Evolutionary conservation across 53 echinoderm and acorn worm species (phyloP).

Genomic region (Paelopatides confundens): DNA sequence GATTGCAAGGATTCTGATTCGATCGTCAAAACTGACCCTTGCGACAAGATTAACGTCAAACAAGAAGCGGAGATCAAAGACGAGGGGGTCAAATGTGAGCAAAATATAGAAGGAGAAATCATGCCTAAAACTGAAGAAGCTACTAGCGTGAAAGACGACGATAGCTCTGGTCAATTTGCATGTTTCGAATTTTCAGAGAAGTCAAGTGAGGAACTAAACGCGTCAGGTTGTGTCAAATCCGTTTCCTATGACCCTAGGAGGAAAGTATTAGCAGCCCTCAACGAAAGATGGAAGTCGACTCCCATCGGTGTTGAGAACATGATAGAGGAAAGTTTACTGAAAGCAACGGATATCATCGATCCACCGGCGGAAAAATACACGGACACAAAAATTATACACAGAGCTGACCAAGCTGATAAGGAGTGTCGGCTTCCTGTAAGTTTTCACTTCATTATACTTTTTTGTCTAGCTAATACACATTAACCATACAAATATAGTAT

Average conservation of each 20-base stretch:
- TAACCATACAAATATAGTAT: too few species aligned
- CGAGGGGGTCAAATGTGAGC: not conserved
- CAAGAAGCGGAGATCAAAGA: not conserved
- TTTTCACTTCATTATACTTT: not conserved
- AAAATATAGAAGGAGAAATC: not conserved
- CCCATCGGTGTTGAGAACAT: not conserved
- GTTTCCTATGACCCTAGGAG: constrained; percentile 73
- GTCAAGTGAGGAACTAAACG: not conserved
- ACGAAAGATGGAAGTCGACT: not conserved
- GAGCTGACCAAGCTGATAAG: constrained; percentile 29
- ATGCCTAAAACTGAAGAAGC: not conserved
- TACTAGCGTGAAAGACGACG: not conserved
- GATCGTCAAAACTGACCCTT: not conserved
- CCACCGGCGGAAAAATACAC: not conserved
- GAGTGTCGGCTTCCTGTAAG: constrained; percentile 27
- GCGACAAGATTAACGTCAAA: not conserved
- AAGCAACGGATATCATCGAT: not conserved
- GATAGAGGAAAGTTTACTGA: not conserved
- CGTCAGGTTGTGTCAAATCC: constrained; percentile 24
- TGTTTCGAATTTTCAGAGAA: not conserved
- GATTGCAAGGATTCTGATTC: not conserved
- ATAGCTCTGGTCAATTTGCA: not conserved
- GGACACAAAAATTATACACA: constrained; percentile 20
- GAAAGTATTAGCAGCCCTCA: constrained; percentile 66
- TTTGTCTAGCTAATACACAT: not conserved